Base-by-base conservation (phyloP, 2,797 vertebrate species). In the Scleropages formosus region DNA sequence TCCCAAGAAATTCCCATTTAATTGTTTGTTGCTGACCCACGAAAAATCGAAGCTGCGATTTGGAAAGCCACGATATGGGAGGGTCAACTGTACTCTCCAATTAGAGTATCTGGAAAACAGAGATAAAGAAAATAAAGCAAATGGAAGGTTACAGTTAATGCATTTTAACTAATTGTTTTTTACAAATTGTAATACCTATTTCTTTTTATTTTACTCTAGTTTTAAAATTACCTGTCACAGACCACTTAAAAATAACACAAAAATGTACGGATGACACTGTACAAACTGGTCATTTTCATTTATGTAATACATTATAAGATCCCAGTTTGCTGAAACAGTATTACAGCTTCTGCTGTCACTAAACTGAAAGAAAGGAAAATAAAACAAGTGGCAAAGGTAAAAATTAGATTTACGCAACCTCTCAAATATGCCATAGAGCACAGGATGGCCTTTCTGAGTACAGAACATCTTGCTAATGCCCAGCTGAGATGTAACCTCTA, bases 221-320 rank as follows among this genome's bases (percentile, higher is more conserved):
- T 70, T 56, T 56, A 51, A 68, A 68, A 24, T 11, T 49, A 31
- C 22, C n/a, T 27, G 68, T 65, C 39, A 24, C 44, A 49, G 44
- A 22, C n/a, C 49, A 20, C 65, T n/a, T n/a, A n/a, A n/a, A n/a
- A n/a, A n/a, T n/a, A 13, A 56, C 13, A 70, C 20, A 70, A 70
- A 70, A 70, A 46, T 49, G 51, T 27, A 27, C 46, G 26, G 47
- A 18, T 67, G 44, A 51, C 18, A 27, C 46, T 16, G 49, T 24
- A 7, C 18, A 53, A 53, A 51, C 49, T 26, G n/a, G 68, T 47
- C 49, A 10, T 49, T 16, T 8, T 78, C 78, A 6, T 64, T 80
- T 76, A 49, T 69, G 67, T 72, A 77, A 78, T 73, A 72, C 81
- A 81, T 61, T 46, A 79, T 81, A 78, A 81, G 6, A 82, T 84